These are phyloP conservation scores for Perognathus longimembris DNA, from an alignment of 2,113 vertebrate species.

Conservation along the genomic window DNA sequence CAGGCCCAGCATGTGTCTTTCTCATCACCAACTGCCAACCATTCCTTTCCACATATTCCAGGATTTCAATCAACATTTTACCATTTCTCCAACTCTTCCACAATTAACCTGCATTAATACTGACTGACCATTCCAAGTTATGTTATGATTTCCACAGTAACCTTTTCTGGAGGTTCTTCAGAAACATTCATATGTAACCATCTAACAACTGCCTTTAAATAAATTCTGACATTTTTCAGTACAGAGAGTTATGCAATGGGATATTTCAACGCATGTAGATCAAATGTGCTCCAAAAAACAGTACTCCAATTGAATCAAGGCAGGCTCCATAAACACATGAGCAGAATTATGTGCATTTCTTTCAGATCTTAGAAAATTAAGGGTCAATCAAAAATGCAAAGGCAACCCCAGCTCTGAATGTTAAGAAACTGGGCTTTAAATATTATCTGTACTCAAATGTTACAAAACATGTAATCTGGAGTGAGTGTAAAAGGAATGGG, in stretches of 20 bases:
- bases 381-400: slow-evolving; percentile 6
- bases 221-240: slow-evolving; percentile 26
- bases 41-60: slow-evolving; percentile 47
- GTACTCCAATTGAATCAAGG: not conserved
- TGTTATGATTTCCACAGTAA: slow-evolving; percentile 35
- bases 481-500: not conserved
- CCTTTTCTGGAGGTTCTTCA: slow-evolving; percentile 37
- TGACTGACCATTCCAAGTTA: slow-evolving; percentile 41
- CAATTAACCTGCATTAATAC: slow-evolving; percentile 46
- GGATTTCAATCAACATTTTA: slow-evolving; percentile 12
- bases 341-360: slow-evolving; percentile 22
- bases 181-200: slow-evolving; percentile 37
- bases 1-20: slow-evolving; percentile 50
- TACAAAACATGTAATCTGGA: not conserved
- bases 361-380: slow-evolving; percentile 29
- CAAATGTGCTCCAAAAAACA: slow-evolving; percentile 22
- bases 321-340: slow-evolving; percentile 24
- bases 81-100: not conserved
- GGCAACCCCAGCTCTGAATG: slow-evolving; percentile 13
- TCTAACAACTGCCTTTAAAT: slow-evolving; percentile 44
- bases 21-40: slow-evolving; percentile 31
- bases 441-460: slow-evolving; percentile 6
- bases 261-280: slow-evolving; percentile 30
- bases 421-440: not conserved
- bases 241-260: not conserved